A percentile compares a stretch with the other conserved stretches of the same genome.
phyloP scores from a whole-genome alignment of 2,888 invertebrate species.

The Nasonovia ribisnigri region DNA sequence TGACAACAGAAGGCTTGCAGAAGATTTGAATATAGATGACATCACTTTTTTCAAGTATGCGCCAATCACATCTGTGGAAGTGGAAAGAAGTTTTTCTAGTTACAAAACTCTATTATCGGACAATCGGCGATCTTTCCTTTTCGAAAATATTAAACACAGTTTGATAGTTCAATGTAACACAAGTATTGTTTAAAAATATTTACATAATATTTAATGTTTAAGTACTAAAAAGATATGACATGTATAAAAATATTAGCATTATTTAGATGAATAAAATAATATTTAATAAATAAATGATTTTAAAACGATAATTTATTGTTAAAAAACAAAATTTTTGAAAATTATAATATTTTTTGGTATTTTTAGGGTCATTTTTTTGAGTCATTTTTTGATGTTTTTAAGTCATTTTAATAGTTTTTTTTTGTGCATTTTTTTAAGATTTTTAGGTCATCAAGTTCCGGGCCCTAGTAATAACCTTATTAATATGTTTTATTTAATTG shows the following conservation, averaged over 20 bases:
- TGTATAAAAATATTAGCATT: conserved; percentile 23
- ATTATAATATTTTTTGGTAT: conserved; percentile 14
- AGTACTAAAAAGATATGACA: background rate
- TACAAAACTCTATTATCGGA: conserved; percentile 17
- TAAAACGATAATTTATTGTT: too few relatives aligned
- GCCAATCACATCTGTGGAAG: conserved; percentile 20
- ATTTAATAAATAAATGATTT: background rate
- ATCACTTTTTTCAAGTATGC: conserved; percentile 46
- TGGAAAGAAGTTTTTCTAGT: background rate
- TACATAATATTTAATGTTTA: background rate
- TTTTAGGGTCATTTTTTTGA: too few relatives aligned
- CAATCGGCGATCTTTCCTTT: conserved; percentile 6
- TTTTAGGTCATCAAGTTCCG: conserved; percentile 1
- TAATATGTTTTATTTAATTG: too few relatives aligned
- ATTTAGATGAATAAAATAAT: background rate
- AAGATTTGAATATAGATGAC: conserved; percentile 18
- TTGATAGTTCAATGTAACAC: background rate
- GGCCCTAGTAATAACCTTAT: too few relatives aligned
- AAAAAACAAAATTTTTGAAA: too few relatives aligned
- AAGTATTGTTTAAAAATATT: background rate
- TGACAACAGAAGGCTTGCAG: conserved; percentile 11
- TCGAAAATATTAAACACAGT: conserved; percentile 23
- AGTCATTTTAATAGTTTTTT: conserved; percentile 12
- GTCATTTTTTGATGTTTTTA: conserved; percentile 18
- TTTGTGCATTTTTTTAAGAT: conserved; percentile 17